These are phyloP conservation scores for Pandemis corylana DNA, from an alignment of 2,888 invertebrate genomes.

Conservation along the genomic window DNA sequence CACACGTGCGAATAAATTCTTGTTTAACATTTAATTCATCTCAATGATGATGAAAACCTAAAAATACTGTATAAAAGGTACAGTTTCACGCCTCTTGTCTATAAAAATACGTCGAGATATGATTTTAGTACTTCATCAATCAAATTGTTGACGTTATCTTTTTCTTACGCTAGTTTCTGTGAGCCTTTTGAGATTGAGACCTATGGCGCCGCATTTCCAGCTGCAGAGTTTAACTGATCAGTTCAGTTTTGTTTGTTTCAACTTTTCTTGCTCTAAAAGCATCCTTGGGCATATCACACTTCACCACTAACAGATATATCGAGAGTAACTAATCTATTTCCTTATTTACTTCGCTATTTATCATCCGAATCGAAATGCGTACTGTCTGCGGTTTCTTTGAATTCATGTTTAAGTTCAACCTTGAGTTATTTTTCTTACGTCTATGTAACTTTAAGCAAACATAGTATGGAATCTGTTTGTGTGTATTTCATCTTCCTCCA, in stretches of 20 bases:
- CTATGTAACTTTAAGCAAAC: conserved; percentile 15
- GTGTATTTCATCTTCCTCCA: neutral
- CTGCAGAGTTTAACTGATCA: neutral
- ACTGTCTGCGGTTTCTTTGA: conserved; percentile 22
- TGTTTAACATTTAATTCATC: neutral
- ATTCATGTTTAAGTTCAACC: conserved; percentile 22
- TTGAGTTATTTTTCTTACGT: conserved; percentile 25
- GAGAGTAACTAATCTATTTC: conserved; percentile 43
- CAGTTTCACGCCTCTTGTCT: neutral
- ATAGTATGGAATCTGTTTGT: neutral
- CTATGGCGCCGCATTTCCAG: neutral
- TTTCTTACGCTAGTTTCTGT: neutral
- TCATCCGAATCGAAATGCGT: conserved; percentile 36
- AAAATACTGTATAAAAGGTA: neutral
- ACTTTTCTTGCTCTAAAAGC: neutral
- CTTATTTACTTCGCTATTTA: conserved; percentile 43
- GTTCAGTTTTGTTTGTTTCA: conserved; percentile 3
- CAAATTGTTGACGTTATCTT: conserved; percentile 2
- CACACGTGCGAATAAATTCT: too few species aligned
- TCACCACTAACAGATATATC: conserved; percentile 39
- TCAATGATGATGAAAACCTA: neutral
- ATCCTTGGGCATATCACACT: conserved; percentile 38
- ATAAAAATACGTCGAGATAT: neutral
- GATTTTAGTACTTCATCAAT: neutral
- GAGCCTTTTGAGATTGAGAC: neutral